Percentiles rank a stretch among this genome's conserved stretches.
phyloP scores from a whole-genome alignment of 2,113 vertebrate species.

The Catagonus wagneri region DNA sequence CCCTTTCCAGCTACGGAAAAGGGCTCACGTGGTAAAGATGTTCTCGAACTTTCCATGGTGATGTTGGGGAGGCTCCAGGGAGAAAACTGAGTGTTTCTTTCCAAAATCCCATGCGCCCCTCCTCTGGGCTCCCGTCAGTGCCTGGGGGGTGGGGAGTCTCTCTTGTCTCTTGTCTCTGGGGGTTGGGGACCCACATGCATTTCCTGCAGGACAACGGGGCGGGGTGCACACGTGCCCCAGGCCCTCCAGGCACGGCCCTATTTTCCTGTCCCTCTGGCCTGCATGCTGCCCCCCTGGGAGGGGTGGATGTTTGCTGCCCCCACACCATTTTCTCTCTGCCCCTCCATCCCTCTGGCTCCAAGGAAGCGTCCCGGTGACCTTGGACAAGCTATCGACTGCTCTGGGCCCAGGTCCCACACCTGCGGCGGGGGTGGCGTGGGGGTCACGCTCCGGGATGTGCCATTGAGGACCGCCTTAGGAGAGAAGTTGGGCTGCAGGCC shows the following conservation, averaged over 20 bases:
- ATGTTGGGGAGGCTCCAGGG: not conserved
- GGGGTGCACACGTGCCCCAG: accelerated
- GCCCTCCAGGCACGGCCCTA: not conserved
- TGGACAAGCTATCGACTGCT: not conserved
- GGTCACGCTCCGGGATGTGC: not conserved
- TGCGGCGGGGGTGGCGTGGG: too few relatives aligned
- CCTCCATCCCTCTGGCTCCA: not conserved
- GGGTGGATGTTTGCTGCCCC: not conserved
- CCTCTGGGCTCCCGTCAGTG: not conserved
- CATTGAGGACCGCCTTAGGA: not conserved
- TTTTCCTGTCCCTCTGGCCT: not conserved
- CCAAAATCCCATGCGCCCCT: accelerated
- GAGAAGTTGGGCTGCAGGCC: not conserved
- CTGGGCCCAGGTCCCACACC: not conserved
- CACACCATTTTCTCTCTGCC: not conserved
- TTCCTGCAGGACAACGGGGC: not conserved
- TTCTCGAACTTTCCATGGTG: not conserved
- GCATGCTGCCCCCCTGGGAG: accelerated
- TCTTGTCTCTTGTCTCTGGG: not conserved
- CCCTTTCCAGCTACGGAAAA: not conserved
- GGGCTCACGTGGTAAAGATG: not conserved
- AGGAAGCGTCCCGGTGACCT: not conserved
- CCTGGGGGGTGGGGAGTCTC: accelerated
- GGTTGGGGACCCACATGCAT: not conserved
- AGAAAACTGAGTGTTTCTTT: not conserved